Conservation (phyloP, 35 echinoderm and acorn worm species). For the Acanthaster planci region DNA sequence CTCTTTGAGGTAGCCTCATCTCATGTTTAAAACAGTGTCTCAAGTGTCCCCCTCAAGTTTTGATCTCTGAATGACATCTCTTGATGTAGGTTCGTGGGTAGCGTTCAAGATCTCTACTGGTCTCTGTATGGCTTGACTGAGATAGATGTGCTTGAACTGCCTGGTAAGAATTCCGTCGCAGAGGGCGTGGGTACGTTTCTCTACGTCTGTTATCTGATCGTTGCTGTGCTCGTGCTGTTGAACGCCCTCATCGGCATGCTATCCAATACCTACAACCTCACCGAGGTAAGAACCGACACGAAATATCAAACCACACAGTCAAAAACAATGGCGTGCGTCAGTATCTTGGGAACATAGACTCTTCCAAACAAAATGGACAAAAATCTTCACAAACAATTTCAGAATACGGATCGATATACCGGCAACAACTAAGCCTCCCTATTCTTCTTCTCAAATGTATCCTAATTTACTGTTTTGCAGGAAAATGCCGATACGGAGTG, state of each 20-base stretch:
- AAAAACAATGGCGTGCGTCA: background rate
- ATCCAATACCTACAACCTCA: conserved; percentile 28
- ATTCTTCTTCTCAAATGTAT: background rate
- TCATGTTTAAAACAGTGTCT: background rate
- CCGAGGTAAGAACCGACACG: background rate
- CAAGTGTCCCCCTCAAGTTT: background rate
- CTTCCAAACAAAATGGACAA: no score
- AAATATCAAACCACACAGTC: background rate
- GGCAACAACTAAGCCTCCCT: background rate
- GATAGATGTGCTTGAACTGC: background rate
- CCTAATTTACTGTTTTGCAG: background rate
- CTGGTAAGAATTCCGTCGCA: background rate
- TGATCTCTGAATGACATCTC: background rate
- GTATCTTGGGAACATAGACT: background rate
- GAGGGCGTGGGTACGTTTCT: conserved; percentile 7
- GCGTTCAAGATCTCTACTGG: conserved; percentile 10
- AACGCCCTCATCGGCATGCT: conserved; percentile 49
- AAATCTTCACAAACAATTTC: background rate
- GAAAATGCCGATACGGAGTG: conserved; percentile 92
- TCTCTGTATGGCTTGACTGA: background rate
- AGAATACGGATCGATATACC: background rate
- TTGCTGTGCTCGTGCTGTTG: conserved; percentile 3
- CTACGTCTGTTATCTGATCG: background rate
- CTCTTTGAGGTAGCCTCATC: no score
- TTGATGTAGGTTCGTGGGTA: conserved; percentile 9